phyloP scores from a whole-genome alignment of 53 echinoderm and acorn worm species.

The Echinometra lucunter region DNA sequence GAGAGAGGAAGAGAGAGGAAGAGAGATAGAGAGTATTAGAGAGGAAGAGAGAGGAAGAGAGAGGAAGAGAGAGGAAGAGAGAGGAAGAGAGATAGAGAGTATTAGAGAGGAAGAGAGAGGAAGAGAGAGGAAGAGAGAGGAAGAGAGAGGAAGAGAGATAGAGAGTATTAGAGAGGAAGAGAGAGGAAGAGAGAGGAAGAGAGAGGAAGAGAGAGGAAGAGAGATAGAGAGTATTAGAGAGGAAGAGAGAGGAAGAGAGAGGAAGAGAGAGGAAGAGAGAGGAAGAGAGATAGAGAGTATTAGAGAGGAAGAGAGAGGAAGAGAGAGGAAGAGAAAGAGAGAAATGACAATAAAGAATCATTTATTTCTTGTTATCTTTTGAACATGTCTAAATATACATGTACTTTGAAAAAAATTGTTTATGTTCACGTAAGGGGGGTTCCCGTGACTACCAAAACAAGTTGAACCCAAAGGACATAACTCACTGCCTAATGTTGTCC shows the following conservation, averaged over 20 bases:
- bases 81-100: not conserved
- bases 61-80: not conserved
- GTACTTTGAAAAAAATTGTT: no score
- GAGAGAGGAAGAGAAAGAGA: not conserved
- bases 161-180: not conserved
- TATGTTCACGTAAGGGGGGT: no score
- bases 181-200: no score
- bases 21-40: not conserved
- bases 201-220: no score
- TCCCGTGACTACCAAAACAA: not conserved
- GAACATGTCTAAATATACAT: no score
- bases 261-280: no score
- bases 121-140: no score
- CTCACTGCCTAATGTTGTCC: conserved; percentile 52
- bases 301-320: no score
- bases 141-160: not conserved
- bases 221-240: not conserved
- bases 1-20: not conserved
- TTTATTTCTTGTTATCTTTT: no score
- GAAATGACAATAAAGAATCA: not conserved
- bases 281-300: no score
- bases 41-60: not conserved
- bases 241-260: no score
- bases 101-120: not conserved
- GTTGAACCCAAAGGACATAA: not conserved